These are phyloP conservation scores for Lemur catta DNA, from an alignment of 2,797 vertebrate species.

Conservation along the genomic window DNA sequence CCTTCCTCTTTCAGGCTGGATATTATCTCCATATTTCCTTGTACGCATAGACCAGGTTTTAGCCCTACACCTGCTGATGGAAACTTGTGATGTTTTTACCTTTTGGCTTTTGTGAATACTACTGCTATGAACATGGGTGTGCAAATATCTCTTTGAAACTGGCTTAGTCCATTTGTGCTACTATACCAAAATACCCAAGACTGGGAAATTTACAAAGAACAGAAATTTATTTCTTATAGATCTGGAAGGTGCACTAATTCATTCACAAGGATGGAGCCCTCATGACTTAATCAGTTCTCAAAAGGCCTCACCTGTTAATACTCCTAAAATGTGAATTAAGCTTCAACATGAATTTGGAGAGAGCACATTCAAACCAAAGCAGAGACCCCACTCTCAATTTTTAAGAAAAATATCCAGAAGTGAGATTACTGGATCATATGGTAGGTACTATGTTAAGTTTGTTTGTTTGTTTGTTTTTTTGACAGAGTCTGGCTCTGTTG, in stretches of 20 bases:
- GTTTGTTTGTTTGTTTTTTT: background rate
- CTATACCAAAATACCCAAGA: background rate
- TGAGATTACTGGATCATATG: background rate
- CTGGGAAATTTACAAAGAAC: background rate
- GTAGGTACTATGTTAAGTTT: background rate
- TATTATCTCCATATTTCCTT: background rate
- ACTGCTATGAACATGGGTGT: background rate
- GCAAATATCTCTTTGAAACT: background rate
- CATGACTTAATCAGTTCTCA: background rate
- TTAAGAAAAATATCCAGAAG: background rate
- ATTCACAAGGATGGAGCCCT: background rate
- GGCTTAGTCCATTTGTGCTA: background rate
- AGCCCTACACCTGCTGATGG: background rate
- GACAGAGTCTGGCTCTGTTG: too few species aligned
- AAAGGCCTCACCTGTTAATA: background rate
- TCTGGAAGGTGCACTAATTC: background rate
- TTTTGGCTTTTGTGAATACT: background rate
- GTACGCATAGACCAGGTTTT: background rate
- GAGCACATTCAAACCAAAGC: background rate
- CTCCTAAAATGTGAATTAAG: background rate
- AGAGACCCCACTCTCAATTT: background rate
- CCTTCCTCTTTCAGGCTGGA: background rate
- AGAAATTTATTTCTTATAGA: background rate
- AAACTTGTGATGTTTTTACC: background rate
- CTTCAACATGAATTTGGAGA: background rate